These are phyloP conservation scores for Parauchenoglanis ngamensis DNA, from an alignment of 2,797 vertebrate species.

Conservation along the genomic window DNA sequence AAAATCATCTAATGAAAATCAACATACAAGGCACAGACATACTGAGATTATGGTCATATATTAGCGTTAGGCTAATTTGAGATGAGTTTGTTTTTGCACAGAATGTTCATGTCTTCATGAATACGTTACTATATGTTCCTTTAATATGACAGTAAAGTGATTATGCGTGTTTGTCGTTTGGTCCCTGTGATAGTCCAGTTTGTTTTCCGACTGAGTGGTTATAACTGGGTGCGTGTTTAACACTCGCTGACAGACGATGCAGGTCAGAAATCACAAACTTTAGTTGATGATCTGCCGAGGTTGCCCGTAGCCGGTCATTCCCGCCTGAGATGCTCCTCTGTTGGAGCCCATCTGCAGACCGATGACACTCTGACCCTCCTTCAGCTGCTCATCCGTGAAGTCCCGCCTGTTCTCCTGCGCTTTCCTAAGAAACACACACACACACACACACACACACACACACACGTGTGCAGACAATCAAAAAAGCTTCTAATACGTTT, in stretches of 20 bases:
- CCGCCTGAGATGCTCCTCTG: slow-evolving; percentile 90
- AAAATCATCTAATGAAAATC: slow-evolving; percentile 60
- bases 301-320: slow-evolving; percentile 90
- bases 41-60: slow-evolving; percentile 45
- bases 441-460: slow-evolving; percentile 30
- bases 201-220: slow-evolving; percentile 31
- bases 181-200: slow-evolving; percentile 44
- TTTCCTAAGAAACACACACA: slow-evolving; percentile 77
- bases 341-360: slow-evolving; percentile 97
- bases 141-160: not conserved
- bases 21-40: slow-evolving; percentile 57
- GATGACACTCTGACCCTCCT: slow-evolving; percentile 88
- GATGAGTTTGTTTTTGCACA: slow-evolving; percentile 36
- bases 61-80: slow-evolving; percentile 44
- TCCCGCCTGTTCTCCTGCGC: slow-evolving; percentile 92
- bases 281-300: slow-evolving; percentile 88
- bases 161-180: slow-evolving; percentile 12
- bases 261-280: not conserved
- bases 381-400: slow-evolving; percentile 90
- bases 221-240: slow-evolving; percentile 36
- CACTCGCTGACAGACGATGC: slow-evolving; percentile 53
- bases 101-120: slow-evolving; percentile 1
- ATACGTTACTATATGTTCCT: not conserved
- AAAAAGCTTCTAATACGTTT: not conserved
- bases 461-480: not conserved